Evolutionary conservation across 2,797 vertebrate species (phyloP).

Genomic region (Ptychobarbus kaznakovi): DNA sequence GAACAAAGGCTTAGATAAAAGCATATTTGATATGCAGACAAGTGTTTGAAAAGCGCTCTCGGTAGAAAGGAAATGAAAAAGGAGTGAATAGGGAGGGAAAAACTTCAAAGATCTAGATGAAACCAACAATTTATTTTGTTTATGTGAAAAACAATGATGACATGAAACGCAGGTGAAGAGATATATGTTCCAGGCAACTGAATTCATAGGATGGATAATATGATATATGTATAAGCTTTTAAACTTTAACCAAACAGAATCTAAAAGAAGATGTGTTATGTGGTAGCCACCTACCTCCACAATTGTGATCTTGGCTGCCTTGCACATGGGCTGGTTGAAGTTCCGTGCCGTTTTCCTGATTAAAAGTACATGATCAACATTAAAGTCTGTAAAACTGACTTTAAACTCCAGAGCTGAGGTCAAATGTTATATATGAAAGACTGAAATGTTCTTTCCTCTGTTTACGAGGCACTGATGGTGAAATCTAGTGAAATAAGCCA

Average conservation of each 20-base stretch:
- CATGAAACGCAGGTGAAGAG: not conserved
- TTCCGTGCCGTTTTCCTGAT: constrained; percentile 94
- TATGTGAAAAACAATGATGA: constrained; percentile 22
- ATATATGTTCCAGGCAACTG: not conserved
- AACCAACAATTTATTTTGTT: constrained; percentile 52
- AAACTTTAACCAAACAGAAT: not conserved
- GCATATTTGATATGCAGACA: constrained; percentile 60
- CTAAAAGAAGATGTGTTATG: not conserved
- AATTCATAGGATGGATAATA: constrained; percentile 5
- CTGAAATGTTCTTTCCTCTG: not conserved
- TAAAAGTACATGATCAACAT: not conserved
- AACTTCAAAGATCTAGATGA: constrained; percentile 59
- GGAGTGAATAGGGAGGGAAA: constrained; percentile 40
- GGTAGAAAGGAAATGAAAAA: constrained; percentile 52
- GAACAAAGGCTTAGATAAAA: constrained; percentile 56
- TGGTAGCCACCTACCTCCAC: constrained; percentile 85
- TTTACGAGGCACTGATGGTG: not conserved
- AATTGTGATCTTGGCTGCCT: constrained; percentile 91
- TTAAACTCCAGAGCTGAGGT: not conserved
- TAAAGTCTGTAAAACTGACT: not conserved
- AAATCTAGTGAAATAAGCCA: not conserved
- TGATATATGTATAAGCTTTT: not conserved
- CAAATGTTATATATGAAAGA: not conserved
- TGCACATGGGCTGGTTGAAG: constrained; percentile 99
- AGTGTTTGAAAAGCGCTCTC: constrained; percentile 58